Percentiles rank a stretch among this genome's conserved stretches.
Evolutionary conservation across 1,140 invertebrate species (phyloP).

Genomic region (Carposina sasakii): DNA sequence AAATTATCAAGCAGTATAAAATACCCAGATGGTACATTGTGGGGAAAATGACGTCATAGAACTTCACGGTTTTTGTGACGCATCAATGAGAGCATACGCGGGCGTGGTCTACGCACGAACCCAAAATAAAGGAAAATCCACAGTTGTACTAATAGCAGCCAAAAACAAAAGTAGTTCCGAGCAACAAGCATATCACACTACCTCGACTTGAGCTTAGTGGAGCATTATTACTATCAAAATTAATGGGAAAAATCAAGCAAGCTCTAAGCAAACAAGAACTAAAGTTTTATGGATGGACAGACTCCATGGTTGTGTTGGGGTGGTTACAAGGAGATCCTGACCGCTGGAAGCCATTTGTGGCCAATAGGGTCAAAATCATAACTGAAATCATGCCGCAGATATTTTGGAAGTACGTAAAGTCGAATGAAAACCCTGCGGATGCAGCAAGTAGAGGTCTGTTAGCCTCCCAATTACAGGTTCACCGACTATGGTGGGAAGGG

Average conservation of each 20-base stretch:
- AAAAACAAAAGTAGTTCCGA: slow-evolving; percentile 27
- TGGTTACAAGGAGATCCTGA: slow-evolving; percentile 38
- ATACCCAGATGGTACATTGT: too few relatives aligned
- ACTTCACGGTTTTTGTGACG: too few relatives aligned
- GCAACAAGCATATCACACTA: slow-evolving; percentile 38
- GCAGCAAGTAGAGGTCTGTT: slow-evolving; percentile 29
- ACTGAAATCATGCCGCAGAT: slow-evolving; percentile 14
- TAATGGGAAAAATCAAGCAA: slow-evolving; percentile 30
- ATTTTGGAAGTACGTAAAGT: slow-evolving; percentile 30
- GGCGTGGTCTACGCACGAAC: slow-evolving; percentile 27
- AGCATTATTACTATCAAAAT: slow-evolving; percentile 46
- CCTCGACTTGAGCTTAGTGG: slow-evolving; percentile 68
- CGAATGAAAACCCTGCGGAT: slow-evolving; percentile 40
- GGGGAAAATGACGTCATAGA: too few relatives aligned
- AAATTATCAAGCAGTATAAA: too few relatives aligned
- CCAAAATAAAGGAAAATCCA: slow-evolving; percentile 7
- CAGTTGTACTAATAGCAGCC: slow-evolving; percentile 18
- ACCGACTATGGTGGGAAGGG: slow-evolving; percentile 40
- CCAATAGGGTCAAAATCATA: slow-evolving; percentile 39
- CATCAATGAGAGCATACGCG: slow-evolving; percentile 27
- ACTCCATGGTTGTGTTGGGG: slow-evolving; percentile 52
- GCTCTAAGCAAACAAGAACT: slow-evolving; percentile 9
- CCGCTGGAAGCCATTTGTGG: slow-evolving; percentile 16
- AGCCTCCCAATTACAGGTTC: slow-evolving; percentile 21
- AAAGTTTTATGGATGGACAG: slow-evolving; percentile 44